Evolutionary conservation across 2,888 invertebrate genomes (phyloP), one percentile per base, ranked within the genome.

Genomic region (Galerucella pusilla): DNA sequence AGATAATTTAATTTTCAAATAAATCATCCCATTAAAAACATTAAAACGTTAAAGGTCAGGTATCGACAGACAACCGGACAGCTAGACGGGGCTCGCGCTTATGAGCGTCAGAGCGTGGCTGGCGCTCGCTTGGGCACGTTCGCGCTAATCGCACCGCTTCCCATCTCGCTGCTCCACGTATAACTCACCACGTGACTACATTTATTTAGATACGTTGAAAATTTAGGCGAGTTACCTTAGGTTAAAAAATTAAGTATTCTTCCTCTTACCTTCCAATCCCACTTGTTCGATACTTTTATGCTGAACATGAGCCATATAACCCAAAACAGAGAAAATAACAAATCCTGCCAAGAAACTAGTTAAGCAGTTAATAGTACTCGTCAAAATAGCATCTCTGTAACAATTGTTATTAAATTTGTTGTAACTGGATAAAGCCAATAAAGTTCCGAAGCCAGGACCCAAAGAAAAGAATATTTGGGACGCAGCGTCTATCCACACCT

Each of bases 271-370:
- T 84, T 96, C 96, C 9, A 95, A 88, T 0, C 96, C 97, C 7
- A 97, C 96, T 82, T 95, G 93, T 81, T 94, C 93, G 70, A 98
- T 94, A 72, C 93, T 93, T 83, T 95, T 96, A 84, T 95, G 93
- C 85, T 97, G 96, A 12, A 95, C 93, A 83, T 94, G 92, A 0
- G 97, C 95, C 97, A 98, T 98, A 87, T 98, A 97, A 86, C 98
- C 98, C 81, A 97, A 89, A 68, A 97, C 96, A 5, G 96, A 96
- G 88, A 97, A 97, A 80, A 97, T 97, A 74, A 97, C 97, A 84
- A 97, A 97, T 7, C 97, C 97, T 1, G 97, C 96, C 68, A 97
- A 90, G 87, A 97, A 97, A 86, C 97, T 97, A 11, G 97, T 97
- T 79, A 95, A 89, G 84, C 96, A 97, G 89, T 97, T 97, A 85